Base-by-base conservation (phyloP, 2,888 invertebrate genomes). In the Idaea straminata region DNA sequence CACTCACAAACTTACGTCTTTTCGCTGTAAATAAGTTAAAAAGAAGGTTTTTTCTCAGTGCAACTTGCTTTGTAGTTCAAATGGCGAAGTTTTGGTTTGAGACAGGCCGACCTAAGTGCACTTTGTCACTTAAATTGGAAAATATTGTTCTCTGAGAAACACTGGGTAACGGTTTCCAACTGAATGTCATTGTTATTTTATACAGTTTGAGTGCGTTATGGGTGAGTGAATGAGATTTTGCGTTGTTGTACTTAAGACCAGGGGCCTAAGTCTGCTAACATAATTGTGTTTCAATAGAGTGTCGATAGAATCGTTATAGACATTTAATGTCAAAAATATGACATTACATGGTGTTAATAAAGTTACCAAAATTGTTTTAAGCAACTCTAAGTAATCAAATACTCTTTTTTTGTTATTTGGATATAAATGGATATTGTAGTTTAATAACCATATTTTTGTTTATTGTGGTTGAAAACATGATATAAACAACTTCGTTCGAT, bases 101-200 rank as follows among this genome's bases (percentile, higher is more conserved):
- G 83, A 86, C 87, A 85, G 85, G 86, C 84, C 86, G 86, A 85
- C 86, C 88, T 91, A 91, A 91, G 91, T 91, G 91, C 91, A 91
- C 91, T 91, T 91, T 91, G 89, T 91, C 91, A 89, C 89, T 89
- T 91, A 91, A 89, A 91, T 91, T 91, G 91, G 85, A 91, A 91
- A 91, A 91, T 91, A 91, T 91, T 87, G 91, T 89, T 86, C 86
- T 86, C 83, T 71, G 80, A 83, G 86, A 84, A 87, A 84, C 81
- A 77, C 76, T 75, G 78, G 77, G 80, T 80, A 83, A 82, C 77
- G 81, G 81, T 78, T 83, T 81, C 80, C 76, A 79, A 78, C 77
- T 80, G 73, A 81, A 82, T 78, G 77, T 74, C 77, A 79, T 77
- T 80, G 79, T 79, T 82, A 74, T 81, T 80, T 82, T 78, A 74